Evolutionary conservation across 2,888 invertebrate genomes (phyloP).

Genomic region (Holacanthella duospinosa): DNA sequence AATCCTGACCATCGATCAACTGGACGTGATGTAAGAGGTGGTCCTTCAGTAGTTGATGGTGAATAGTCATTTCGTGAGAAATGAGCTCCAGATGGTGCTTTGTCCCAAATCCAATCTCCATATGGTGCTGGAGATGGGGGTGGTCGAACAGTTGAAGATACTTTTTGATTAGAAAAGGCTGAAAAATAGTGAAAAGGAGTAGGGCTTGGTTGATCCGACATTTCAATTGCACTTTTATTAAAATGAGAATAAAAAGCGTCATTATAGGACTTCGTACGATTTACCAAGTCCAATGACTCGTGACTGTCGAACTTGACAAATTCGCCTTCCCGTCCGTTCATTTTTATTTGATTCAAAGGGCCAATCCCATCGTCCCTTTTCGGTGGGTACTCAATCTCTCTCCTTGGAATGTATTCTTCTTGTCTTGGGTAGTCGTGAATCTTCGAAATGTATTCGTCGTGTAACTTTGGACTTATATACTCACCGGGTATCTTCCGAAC

Average conservation of each 20-base stretch:
- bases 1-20: background rate
- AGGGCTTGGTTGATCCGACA: background rate
- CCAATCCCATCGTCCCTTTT: slow-evolving; percentile 11
- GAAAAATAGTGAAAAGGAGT: background rate
- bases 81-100: background rate
- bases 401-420: no score
- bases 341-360: background rate
- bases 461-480: no score
- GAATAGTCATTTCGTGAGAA: background rate
- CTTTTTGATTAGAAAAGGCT: background rate
- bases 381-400: no score
- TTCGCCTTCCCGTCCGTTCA: slow-evolving; percentile 1
- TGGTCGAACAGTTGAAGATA: background rate
- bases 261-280: slow-evolving; percentile 21
- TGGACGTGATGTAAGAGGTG: background rate
- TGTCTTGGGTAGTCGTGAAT: background rate
- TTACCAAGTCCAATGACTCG: slow-evolving; percentile 14
- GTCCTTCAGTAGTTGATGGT: background rate
- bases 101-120: slow-evolving; percentile 1
- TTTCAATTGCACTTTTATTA: slow-evolving; percentile 16
- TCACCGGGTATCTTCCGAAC: no score
- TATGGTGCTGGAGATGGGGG: background rate
- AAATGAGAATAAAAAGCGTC: slow-evolving; percentile 27
- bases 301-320: slow-evolving; percentile 26
- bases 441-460: no score